Conservation (phyloP, 2,113 vertebrate genomes). For the Sakesphorus luctuosus region DNA sequence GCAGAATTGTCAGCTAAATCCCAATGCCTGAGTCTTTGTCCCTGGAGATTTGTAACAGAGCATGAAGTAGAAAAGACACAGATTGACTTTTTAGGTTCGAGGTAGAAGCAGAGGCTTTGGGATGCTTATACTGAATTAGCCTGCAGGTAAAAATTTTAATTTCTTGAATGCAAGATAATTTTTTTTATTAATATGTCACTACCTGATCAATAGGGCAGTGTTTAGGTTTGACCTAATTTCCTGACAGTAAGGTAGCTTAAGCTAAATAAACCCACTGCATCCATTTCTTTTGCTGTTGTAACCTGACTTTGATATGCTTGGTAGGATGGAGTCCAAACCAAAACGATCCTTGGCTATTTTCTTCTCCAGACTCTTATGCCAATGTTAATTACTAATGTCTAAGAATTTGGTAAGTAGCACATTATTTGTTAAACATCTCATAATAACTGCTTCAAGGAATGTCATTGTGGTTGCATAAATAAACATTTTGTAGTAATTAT, state of each 20-base stretch:
- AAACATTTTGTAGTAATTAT: slow-evolving; percentile 42
- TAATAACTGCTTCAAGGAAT: background rate
- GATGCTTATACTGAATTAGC: background rate
- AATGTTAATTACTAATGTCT: background rate
- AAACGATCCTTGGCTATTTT: background rate
- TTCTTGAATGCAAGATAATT: background rate
- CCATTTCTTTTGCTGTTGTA: background rate
- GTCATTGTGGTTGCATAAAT: background rate
- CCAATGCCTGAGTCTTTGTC: background rate
- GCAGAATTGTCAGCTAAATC: slow-evolving; percentile 33
- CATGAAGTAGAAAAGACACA: background rate
- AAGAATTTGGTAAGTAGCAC: background rate
- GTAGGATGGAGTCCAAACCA: background rate
- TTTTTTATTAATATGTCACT: background rate
- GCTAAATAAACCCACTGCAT: background rate
- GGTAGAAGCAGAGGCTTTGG: background rate
- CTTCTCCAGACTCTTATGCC: background rate
- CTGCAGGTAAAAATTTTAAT: background rate
- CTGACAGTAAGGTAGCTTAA: background rate
- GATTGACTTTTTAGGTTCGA: background rate
- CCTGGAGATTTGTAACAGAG: background rate
- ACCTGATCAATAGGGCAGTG: background rate
- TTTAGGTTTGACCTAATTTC: background rate
- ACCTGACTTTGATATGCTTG: background rate
- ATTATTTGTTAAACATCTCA: background rate